Evolutionary conservation across 2,797 vertebrate genomes (phyloP).

Genomic region (Glyptemys insculpta): DNA sequence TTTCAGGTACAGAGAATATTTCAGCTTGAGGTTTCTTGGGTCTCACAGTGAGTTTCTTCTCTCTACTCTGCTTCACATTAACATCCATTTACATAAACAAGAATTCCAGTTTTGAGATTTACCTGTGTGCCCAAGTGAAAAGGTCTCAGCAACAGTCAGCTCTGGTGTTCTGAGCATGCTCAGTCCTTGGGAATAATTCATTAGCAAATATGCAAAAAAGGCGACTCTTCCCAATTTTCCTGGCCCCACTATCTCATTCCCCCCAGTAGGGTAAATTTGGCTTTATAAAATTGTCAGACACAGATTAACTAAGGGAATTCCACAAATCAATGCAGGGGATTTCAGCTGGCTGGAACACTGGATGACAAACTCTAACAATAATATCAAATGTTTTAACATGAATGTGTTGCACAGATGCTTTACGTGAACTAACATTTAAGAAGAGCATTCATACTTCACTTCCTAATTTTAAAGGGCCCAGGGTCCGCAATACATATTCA

Average conservation of each 20-base stretch:
- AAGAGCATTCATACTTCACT: rapidly evolving
- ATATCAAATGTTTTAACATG: neutral
- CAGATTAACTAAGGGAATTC: neutral
- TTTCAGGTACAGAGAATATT: neutral
- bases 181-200: neutral
- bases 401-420: neutral
- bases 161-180: neutral
- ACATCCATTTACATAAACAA: neutral
- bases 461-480: neutral
- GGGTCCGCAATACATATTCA: neutral
- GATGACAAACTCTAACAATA: neutral
- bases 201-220: neutral
- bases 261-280: rapidly evolving
- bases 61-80: neutral
- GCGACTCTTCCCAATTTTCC: neutral
- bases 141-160: neutral
- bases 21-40: neutral
- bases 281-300: neutral
- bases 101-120: neutral
- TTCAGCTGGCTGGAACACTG: neutral
- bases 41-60: neutral
- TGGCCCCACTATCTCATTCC: neutral
- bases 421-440: neutral
- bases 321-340: neutral
- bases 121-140: neutral